Evolutionary conservation across 2,888 invertebrate genomes (phyloP).

Genomic region (Chesias legatella): DNA sequence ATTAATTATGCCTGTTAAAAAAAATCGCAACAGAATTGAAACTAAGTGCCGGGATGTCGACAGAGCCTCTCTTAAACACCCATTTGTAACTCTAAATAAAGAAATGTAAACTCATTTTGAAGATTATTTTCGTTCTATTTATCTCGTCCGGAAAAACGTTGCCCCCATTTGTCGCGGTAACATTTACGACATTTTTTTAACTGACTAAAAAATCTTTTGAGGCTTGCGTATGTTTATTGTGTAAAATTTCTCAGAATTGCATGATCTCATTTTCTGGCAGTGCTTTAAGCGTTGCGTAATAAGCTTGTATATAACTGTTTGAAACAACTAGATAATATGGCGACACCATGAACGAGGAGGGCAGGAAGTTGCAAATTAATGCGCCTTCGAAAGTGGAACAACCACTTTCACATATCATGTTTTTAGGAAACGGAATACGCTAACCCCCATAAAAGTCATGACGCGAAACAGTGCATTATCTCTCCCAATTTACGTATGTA

Average conservation of each 20-base stretch:
- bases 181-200: conserved; percentile 14
- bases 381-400: background rate
- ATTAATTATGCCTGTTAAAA: conserved; percentile 1
- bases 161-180: conserved; percentile 12
- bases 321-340: no score
- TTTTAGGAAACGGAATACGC: background rate
- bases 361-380: no score
- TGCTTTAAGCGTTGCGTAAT: no score
- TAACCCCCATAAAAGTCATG: conserved; percentile 6
- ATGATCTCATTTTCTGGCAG: no score
- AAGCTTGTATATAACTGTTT: no score
- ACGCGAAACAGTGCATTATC: conserved; percentile 10
- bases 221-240: no score
- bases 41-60: conserved; percentile 11
- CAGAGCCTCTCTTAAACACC: conserved; percentile 8
- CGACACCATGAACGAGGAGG: no score
- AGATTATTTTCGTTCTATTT: conserved; percentile 15
- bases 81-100: conserved; percentile 14
- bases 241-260: no score
- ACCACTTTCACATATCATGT: background rate
- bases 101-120: conserved; percentile 13
- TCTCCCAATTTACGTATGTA: conserved; percentile 9
- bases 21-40: conserved; percentile 8
- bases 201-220: background rate
- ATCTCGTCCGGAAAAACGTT: background rate